These are phyloP conservation scores for Blomia tropicalis DNA, from an alignment of 2,888 invertebrate genomes.

Conservation along the genomic window DNA sequence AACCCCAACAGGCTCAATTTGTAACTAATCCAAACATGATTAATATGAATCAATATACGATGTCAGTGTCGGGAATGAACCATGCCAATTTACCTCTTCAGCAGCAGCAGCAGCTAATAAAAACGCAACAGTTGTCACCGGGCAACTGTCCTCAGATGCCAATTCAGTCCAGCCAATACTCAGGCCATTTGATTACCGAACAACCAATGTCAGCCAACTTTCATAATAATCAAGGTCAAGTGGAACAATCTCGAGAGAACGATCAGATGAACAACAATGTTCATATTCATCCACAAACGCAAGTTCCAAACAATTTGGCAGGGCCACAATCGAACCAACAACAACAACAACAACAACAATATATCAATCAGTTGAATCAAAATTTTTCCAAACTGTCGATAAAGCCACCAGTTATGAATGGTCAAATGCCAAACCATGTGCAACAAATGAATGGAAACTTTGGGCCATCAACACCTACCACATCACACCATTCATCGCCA, in stretches of 20 bases:
- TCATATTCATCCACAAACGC: too few species aligned
- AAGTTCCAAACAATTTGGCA: conserved; percentile 11
- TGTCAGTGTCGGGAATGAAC: conserved; percentile 23
- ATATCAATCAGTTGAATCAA: neutral
- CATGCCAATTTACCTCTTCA: conserved; percentile 23
- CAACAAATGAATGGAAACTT: conserved; percentile 3
- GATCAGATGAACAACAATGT: conserved; percentile 2
- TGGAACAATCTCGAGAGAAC: neutral
- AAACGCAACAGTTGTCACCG: conserved; percentile 40
- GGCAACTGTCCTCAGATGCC: conserved; percentile 21
- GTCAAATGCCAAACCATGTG: conserved; percentile 5
- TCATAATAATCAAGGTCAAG: conserved; percentile 23
- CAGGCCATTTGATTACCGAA: neutral
- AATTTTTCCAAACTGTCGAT: conserved; percentile 3
- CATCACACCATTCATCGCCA: conserved; percentile 2
- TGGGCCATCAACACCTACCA: neutral
- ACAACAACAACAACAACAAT: conserved; percentile 10
- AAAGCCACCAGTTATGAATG: conserved; percentile 17
- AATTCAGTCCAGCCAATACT: neutral
- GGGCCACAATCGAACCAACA: too few species aligned
- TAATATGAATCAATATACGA: neutral
- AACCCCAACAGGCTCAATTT: conserved; percentile 13
- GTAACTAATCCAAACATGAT: neutral
- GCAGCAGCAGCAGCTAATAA: conserved; percentile 42
- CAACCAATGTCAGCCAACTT: neutral